Evolutionary conservation across 2,113 vertebrate species (phyloP).

Genomic region (Pyrgilauda ruficollis): DNA sequence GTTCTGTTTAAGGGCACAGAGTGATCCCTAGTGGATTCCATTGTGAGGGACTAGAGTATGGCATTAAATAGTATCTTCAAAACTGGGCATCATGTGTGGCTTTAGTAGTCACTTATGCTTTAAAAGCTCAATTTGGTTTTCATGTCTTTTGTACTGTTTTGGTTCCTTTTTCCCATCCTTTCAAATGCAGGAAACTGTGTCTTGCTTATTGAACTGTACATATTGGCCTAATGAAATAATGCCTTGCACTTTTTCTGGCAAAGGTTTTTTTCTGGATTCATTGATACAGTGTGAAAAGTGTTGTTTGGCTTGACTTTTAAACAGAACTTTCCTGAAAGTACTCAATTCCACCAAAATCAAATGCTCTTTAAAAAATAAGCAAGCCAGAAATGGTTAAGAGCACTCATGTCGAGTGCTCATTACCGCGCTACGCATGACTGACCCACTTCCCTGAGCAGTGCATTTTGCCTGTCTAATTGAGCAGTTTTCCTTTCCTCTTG

Average conservation of each 20-base stretch:
- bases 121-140: neutral
- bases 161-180: neutral
- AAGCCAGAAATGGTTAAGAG: neutral
- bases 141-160: neutral
- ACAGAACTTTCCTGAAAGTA: neutral
- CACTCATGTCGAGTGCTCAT: neutral
- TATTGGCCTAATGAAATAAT: neutral
- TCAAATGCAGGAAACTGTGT: neutral
- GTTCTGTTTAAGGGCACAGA: neutral
- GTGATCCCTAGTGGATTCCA: neutral
- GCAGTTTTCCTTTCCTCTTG: neutral
- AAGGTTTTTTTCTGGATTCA: neutral
- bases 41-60: neutral
- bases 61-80: neutral
- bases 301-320: neutral
- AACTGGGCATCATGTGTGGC: accelerated
- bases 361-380: neutral
- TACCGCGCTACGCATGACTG: neutral
- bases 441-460: neutral
- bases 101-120: neutral
- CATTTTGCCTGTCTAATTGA: neutral
- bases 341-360: neutral
- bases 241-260: neutral
- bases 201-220: neutral
- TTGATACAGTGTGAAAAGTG: neutral